Evolutionary conservation across 2,113 vertebrate genomes (phyloP).

Genomic region (Alligator sinensis): DNA sequence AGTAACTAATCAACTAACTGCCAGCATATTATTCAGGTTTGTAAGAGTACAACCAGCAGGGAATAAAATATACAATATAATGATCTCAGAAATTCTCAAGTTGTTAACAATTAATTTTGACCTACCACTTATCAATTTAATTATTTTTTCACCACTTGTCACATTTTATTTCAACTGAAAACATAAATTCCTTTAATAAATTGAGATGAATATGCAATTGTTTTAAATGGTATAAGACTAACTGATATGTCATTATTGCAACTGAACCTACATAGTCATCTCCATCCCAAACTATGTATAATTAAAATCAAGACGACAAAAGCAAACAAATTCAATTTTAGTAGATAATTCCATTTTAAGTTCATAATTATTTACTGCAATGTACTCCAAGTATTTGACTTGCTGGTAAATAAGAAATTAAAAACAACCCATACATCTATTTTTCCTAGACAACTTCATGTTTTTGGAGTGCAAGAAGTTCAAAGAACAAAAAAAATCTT

Average conservation of each 20-base stretch:
- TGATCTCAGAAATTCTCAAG: background rate
- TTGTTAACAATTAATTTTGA: background rate
- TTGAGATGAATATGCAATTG: conserved; percentile 33
- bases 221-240: conserved; percentile 14
- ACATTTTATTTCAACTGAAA: conserved; percentile 57
- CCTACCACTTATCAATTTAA: background rate
- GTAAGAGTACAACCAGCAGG: background rate
- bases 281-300: conserved; percentile 14
- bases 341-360: background rate
- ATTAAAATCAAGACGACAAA: background rate
- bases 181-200: conserved; percentile 48
- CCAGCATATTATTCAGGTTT: background rate
- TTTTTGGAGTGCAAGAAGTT: background rate
- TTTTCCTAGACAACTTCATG: background rate
- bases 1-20: background rate
- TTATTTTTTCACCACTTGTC: background rate
- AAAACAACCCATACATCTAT: background rate
- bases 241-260: conserved; percentile 33
- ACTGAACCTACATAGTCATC: conserved; percentile 21
- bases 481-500: background rate
- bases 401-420: background rate
- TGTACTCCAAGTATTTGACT: background rate
- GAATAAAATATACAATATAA: background rate
- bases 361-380: background rate
- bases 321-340: background rate